Base-by-base conservation (phyloP, 2,888 invertebrate species). In the Epsilonema sp. region DNA sequence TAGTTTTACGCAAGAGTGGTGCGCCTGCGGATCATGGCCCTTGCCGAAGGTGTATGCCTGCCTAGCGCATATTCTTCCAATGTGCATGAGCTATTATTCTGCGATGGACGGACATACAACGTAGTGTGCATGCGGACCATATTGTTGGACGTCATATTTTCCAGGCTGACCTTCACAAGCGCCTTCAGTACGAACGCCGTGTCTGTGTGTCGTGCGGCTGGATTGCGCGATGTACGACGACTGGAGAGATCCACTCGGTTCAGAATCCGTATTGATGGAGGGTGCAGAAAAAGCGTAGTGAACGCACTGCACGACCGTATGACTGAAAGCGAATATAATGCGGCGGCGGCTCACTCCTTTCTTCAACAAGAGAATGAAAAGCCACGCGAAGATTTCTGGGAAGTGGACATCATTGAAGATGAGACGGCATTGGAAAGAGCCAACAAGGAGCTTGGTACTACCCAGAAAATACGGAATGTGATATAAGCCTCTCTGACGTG, bases 161-260 rank as follows among this genome's bases (percentile, higher is more conserved):
- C 54, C 63, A 79, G 87, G 56, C 78, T 87, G 57, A 86, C 49
- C 61, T 90, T 90, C 66, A 87, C 86, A 19, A 92, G 92, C 37
- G 80, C 94, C 0, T 84, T 84, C 65, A 90, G 89, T 1, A 90
- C 87, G 55, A 94, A 94, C 69, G 85, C 87, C 25, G 82, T 92
- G 1, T 86, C 89, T 45, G 90, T 92, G 56, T 89, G 86, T 64
- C 77, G 78, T 53, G 80, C 84, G 57, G 75, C 87, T 40, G 82
- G 83, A 2, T 68, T 90, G 26, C 68, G 69, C 37, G 75, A 78
- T 64, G 74, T 94, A 3, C 73, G 70, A 2, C 75, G 92, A 46
- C 71, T 94, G 45, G 94, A 94, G 70, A 73, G 76, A 31, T 82
- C 83, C 1, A 77, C 75, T 3, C 73, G 84, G 55, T 70, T 78